These are phyloP conservation scores for Ficedula albicollis DNA, from an alignment of 2,797 vertebrate species.

Conservation along the genomic window DNA sequence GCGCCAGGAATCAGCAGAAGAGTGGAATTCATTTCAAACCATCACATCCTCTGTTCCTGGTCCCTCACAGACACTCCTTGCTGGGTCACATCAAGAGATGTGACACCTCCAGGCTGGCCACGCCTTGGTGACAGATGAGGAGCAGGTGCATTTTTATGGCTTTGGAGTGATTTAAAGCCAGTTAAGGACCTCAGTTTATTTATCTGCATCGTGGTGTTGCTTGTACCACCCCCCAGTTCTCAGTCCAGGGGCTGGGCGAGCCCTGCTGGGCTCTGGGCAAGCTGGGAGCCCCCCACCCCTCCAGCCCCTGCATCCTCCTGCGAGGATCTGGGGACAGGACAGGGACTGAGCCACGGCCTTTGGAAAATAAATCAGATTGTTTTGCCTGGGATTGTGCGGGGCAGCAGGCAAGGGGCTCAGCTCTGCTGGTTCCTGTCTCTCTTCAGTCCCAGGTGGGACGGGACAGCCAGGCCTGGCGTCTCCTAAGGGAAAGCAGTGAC, in stretches of 20 bases:
- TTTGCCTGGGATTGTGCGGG: neutral
- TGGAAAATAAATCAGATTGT: neutral
- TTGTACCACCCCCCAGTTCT: accelerated
- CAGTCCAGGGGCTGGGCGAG: neutral
- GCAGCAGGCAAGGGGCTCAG: neutral
- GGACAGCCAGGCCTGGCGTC: neutral
- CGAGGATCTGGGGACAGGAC: neutral
- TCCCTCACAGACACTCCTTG: neutral
- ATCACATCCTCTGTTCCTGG: accelerated
- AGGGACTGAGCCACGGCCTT: neutral
- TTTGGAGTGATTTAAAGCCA: neutral
- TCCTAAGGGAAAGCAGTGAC: neutral
- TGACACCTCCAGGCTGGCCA: neutral
- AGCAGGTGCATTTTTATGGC: neutral
- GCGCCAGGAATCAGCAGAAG: neutral
- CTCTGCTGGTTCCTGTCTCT: neutral
- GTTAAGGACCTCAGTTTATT: neutral
- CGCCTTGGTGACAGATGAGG: neutral
- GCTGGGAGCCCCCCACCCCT: accelerated
- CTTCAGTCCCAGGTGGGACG: neutral
- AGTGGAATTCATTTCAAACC: neutral
- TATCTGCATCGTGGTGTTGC: accelerated
- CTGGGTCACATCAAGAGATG: no score
- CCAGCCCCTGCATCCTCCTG: neutral
- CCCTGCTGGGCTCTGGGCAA: neutral